Evolutionary conservation across 2,888 invertebrate genomes (phyloP), one percentile per base, ranked within the genome.

Genomic region (Microctonus aethiopoides): DNA sequence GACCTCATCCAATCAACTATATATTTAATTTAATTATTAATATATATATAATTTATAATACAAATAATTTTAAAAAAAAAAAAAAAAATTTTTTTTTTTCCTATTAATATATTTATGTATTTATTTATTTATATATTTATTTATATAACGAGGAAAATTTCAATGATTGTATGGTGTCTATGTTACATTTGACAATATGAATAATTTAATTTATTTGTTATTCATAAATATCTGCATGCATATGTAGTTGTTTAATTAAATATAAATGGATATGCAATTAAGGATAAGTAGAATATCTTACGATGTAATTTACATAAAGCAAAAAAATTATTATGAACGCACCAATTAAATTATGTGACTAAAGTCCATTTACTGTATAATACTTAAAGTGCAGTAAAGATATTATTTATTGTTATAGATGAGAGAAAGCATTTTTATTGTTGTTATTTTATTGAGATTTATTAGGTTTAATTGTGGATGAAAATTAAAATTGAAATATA

Each of bases 1-100:
- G 70, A 70, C 70, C 66, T 56, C 54, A 34, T 66, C 54, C 13
- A 59, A n/a, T n/a, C 24, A 29, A 22, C 46, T 26, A 29, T 11
- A 57, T 29, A n/a, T 22, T 39, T 39, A 61, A 61, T 62, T 29
- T 29, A 5, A 29, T 29, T 29, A 29, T 29, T 29, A 29, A 5
- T 29, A 5, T 7, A 29, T 29, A 29, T 29, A 7, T 29, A n/a
- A n/a, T n/a, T n/a, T 29, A 29, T 29, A 29, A 29, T 29, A 29
- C 7, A 29, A 29, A 29, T 29, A 29, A 5, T 29, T 5, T 29
- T 29, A 29, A 5, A 7, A n/a, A n/a, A n/a, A n/a, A n/a, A n/a
- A n/a, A n/a, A n/a, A n/a, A 7, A 29, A n/a, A 7, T 29, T 29
- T 29, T 7, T 29, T 3, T 7, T 29, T 5, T 29, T 29, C 3